Base-by-base conservation (phyloP, 2,797 vertebrate genomes). In the Notolepis coatsorum region DNA sequence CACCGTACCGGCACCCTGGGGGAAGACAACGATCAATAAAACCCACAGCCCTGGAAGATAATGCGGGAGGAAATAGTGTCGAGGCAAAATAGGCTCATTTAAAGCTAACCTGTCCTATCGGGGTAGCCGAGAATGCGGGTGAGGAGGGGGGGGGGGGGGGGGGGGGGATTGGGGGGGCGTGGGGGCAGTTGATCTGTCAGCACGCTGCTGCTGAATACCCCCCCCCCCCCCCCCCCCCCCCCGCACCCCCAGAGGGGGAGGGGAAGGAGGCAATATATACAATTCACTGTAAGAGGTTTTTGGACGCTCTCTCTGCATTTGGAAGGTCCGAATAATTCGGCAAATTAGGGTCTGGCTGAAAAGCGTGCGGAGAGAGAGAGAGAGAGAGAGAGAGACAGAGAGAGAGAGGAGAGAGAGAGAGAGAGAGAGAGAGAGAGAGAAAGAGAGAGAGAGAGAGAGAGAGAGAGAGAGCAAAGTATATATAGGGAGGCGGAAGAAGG, bases 51-150 rank as follows among this genome's bases (percentile, higher is more conserved):
- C 84, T 81, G 80, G 75, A 88, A 86, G 85, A 88, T 80, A 79
- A n/a, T n/a, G 73, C 65, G 42, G 79, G 73, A 84, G 85, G 81
- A 84, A 87, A 89, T 83, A n/a, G 75, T 86, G 85, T 87, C 69
- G 76, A 90, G 79, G 87, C 81, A 88, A 90, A 91, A 88, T 81
- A 84, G 81, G 79, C 85, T 84, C 80, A 86, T 90, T 88, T 90
- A 77, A 81, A 88, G 71, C 80, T 87, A 88, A 88, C 88, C 62
- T 85, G 80, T 87, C 79, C 66, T 87, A 87, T 90, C 85, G 84
- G 78, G 75, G 18, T 7, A 13, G 13, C 8, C 8, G 23, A 18
- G 75, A 12, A 17, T 12, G 13, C 1, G 21, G 9, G 10, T 21
- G 6, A 9, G 35, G 12, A 37, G 15, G 35, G 10, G 33, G 33